Base-by-base conservation (phyloP, 2,797 vertebrate species). In the Lemur catta region DNA sequence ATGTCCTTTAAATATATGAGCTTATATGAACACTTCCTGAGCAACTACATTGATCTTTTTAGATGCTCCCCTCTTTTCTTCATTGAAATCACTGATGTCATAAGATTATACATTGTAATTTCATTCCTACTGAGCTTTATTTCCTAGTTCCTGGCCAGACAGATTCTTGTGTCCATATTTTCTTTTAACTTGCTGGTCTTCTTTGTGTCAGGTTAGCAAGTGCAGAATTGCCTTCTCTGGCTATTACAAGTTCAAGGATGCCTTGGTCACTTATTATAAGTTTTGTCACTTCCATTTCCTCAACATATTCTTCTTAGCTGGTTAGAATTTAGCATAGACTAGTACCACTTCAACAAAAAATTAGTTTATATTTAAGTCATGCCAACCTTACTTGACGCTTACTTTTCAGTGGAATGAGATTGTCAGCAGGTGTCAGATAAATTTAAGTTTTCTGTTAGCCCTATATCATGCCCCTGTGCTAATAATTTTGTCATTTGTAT, bases 211-310 rank as follows among this genome's bases (percentile, higher is more conserved):
- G 10, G 11, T 78, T 63, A 41, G 61, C 15, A 82, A 88, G 41
- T 24, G 15, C 55, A 85, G 85, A 94, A 71, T n/a, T 67, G 59
- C 74, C 86, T 91, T 92, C 81, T 85, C 22, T 24, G 69, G 90
- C 69, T 79, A 24, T 76, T 93, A 79, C 26, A 84, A 59, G 43
- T 74, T 94, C 72, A 65, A 75, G 78, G n/a, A 78, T 59, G 46
- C 55, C 0, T 0, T 63, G 52, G 76, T 80, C 65, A 74, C 78
- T 96, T 76, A 67, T 69, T 79, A 72, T 84, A 96, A 94, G 88
- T 63, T 89, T 84, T 86, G 95, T 92, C 97, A 94, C 89, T 97
- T 97, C 48, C 22, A 50, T 71, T 93, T 95, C 76, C 59, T 79
- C 48, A 84, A 84, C 84, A 81, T 89, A 95, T 97, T 95, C 93